Conservation (phyloP, 2,888 invertebrate genomes). For the Pollenia labialis region DNA sequence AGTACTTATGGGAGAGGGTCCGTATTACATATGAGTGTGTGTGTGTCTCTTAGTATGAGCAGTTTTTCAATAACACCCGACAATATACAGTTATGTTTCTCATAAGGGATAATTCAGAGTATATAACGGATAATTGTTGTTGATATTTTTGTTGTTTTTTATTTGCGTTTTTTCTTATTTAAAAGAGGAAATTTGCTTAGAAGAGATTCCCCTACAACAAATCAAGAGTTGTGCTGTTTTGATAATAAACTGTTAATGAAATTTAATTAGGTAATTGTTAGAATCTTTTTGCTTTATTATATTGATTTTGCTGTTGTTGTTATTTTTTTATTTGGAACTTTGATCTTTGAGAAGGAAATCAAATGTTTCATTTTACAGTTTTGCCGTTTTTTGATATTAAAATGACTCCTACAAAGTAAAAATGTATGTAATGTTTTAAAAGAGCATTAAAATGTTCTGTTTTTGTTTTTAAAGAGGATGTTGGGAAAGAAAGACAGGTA, state of each 20-base stretch:
- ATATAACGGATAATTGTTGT: slow-evolving; percentile 49
- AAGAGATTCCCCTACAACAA: slow-evolving; percentile 10
- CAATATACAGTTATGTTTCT: slow-evolving; percentile 44
- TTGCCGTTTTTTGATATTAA: neutral
- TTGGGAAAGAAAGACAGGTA: slow-evolving; percentile 3
- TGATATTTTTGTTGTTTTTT: neutral
- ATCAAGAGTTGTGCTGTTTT: slow-evolving; percentile 12
- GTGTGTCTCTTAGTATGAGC: neutral
- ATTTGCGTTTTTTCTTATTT: neutral
- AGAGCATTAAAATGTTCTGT: neutral
- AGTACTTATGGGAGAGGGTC: neutral
- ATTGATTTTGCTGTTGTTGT: neutral
- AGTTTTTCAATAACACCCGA: slow-evolving; percentile 29
- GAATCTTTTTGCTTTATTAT: neutral
- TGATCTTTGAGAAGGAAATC: neutral
- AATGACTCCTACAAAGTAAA: slow-evolving; percentile 10
- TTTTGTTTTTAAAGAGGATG: slow-evolving; percentile 6
- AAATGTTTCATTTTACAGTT: too few relatives aligned
- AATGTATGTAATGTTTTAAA: neutral
- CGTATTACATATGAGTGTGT: neutral
- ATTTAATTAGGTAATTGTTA: slow-evolving; percentile 36
- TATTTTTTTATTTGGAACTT: slow-evolving; percentile 12
- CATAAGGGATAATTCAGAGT: slow-evolving; percentile 12
- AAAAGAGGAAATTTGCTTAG: slow-evolving; percentile 3
- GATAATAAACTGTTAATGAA: slow-evolving; percentile 30